Base-by-base conservation (phyloP, 2,113 vertebrate genomes). In the Pseudolaguvia tuberculata region DNA sequence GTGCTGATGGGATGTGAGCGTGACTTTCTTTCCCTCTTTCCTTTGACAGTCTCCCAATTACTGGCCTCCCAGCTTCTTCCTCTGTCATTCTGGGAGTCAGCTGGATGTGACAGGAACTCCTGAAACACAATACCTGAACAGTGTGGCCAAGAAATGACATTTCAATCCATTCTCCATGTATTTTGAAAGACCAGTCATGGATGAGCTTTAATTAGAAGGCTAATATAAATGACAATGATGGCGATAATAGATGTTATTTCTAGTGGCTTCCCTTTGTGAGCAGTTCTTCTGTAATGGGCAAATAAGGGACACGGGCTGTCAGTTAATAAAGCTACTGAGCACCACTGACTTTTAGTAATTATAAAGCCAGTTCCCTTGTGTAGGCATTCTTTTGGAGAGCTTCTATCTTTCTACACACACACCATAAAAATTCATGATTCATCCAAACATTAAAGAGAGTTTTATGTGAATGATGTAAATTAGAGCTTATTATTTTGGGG, bases 11-110 rank as follows among this genome's bases (percentile, higher is more conserved):
- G 72, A 84, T 78, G 83, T 76, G 63, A 80, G 76, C 70, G 50
- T 78, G 79, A 73, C 80, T 80, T 68, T 81, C 76, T 80, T 73
- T 75, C 73, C 47, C 50, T 58, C 72, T 67, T 53, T 29, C n/a
- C 70, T 59, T 63, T 81, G 82, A 80, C 82, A 82, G 80, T 65
- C 69, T 80, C 80, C 79, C 82, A 86, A 84, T 86, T 86, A 86
- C 78, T 78, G 82, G 59, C 47, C 79, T 78, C 75, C 72, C 73
- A 70, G 79, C 58, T 10, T 74, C 80, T 77, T 82, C 71, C 81
- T 70, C 78, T 80, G 78, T 68, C 77, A 70, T 76, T 78, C 70
- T 77, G 63, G 50, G 42, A 53, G 72, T 76, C 57, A 68, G 71
- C 57, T 77, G 80, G 76, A 72, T 59, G 78, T 74, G 73, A 81